Evolutionary conservation across 1,140 invertebrate species (phyloP), one percentile per base, ranked within the genome.

Genomic region (Homarus americanus): DNA sequence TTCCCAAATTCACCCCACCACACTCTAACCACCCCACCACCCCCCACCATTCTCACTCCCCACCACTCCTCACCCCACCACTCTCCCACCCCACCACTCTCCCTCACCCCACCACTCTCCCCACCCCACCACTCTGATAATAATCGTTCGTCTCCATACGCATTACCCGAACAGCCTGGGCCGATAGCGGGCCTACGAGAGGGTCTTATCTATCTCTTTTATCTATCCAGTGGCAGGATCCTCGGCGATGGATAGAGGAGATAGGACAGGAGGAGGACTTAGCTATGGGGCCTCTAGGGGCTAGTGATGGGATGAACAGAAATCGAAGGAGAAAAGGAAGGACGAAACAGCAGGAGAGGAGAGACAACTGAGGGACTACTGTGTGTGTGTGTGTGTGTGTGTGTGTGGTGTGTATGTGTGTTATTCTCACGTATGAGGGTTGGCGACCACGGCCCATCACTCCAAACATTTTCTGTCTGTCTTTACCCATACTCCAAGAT

Each of bases 401-500:
- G 76, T 40, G 17, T 24, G 20, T 20, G 41, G 41, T 28, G 76
- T 49, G 76, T 79, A n/a, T 49, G 24, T 79, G 76, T 79, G 76
- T n/a, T n/a, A n/a, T n/a, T n/a, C n/a, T n/a, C n/a, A n/a, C n/a
- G n/a, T n/a, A n/a, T n/a, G n/a, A n/a, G n/a, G n/a, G n/a, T n/a
- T n/a, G n/a, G n/a, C n/a, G n/a, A n/a, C n/a, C n/a, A n/a, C n/a
- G n/a, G n/a, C n/a, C n/a, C n/a, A n/a, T n/a, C n/a, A n/a, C n/a
- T n/a, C n/a, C n/a, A n/a, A 49, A 15, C 44, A 49, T n/a, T 49
- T 49, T 15, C 5, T 49, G 5, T 49, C 44, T 49, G 44, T 49
- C 44, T 49, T 49, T 49, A 7, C 44, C 44, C 44, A 49, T 7
- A 49, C 44, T 15, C 44, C 44, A n/a, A n/a, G n/a, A n/a, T n/a